Evolutionary conservation across 2,888 invertebrate species (phyloP), one percentile per base, ranked within the genome.

Genomic region (Drepanosiphum platanoidis): DNA sequence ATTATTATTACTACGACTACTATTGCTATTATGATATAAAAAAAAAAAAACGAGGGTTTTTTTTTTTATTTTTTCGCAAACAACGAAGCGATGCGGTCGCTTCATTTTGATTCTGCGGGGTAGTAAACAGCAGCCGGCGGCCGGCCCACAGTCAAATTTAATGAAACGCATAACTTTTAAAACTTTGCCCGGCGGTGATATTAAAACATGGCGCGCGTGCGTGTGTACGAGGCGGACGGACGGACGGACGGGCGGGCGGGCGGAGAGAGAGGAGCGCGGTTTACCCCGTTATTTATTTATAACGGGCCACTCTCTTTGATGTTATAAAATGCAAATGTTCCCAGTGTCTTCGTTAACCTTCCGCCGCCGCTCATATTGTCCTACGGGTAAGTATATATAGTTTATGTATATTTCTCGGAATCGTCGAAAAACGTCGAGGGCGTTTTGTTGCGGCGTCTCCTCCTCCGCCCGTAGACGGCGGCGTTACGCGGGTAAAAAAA

Each of bases 121-220:
- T 68, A 52, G 75, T 84, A 84, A 84, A 84, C 83, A 75, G 83
- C 83, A 84, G 83, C 83, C 83, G 74, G 83, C 83, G 83, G 83
- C 75, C 66, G 83, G 83, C 68, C 83, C 75, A 84, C 68, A 75
- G 83, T 75, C 75, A 68, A 84, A 84, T 84, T 84, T 84, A 84
- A 84, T 84, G 83, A 84, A 84, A 84, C 83, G 75, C 83, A 75
- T 75, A 75, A 84, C 83, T 84, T 75, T 84, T 84, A 84, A 84
- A 84, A 84, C 83, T 84, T 84, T 84, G 27, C 52, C 75, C 83
- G 52, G 13, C 68, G 11, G 75, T 75, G 39, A 84, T 84, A 84
- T 84, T 84, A 75, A 75, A 75, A 77, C 66, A 77, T 18, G 34
- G 72, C 27, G 82, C 64, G 34, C 32, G 82, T 64, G 42, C 52